Evolutionary conservation across 92 coral and sea anemone species (phyloP), one percentile per base, ranked within the genome.

Genomic region (Porites evermanni): DNA sequence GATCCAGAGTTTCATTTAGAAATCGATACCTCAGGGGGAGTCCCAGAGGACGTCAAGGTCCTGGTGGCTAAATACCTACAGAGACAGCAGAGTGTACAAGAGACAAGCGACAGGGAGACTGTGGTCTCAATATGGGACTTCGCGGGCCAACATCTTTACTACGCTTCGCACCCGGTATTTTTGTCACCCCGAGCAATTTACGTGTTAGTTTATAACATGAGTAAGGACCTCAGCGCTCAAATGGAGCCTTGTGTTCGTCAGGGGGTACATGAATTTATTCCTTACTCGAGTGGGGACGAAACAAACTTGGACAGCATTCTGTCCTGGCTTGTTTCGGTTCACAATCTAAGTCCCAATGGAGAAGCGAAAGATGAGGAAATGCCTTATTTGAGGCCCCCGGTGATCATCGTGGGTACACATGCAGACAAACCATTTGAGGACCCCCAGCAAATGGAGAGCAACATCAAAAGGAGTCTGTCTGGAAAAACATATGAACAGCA

Each of bases 101-200:
- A 77, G 64, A 76, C 60, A 3, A 77, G 87, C 67, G 82, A 72
- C 76, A 56, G 89, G 14, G 94, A 94, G 66, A 90, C 94, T 44
- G 92, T 90, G 18, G 94, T 94, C 7, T 92, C 92, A 11, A 74
- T 92, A 16, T 94, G 98, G 98, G 98, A 94, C 79, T 94, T 94
- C 47, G 98, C 98, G n/a, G 98, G 98, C 23, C 98, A 94, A 72
- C 98, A 94, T 67, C 78, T 94, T 53, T 94, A 94, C 78, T 94
- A 94, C 74, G 98, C 98, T 2, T 94, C 98, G 11, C 98, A 94
- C 69, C 94, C 98, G 9, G 98, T 94, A 79, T 94, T 94, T 85
- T 47, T 94, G 80, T 88, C 95, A 53, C 93, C 94, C 2, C 80
- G 95, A 26, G 98, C 98, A 2, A 86, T 94, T 58, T 94, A 94